Evolutionary conservation across 2,113 vertebrate species (phyloP).

Genomic region (Alaudala cheleensis): DNA sequence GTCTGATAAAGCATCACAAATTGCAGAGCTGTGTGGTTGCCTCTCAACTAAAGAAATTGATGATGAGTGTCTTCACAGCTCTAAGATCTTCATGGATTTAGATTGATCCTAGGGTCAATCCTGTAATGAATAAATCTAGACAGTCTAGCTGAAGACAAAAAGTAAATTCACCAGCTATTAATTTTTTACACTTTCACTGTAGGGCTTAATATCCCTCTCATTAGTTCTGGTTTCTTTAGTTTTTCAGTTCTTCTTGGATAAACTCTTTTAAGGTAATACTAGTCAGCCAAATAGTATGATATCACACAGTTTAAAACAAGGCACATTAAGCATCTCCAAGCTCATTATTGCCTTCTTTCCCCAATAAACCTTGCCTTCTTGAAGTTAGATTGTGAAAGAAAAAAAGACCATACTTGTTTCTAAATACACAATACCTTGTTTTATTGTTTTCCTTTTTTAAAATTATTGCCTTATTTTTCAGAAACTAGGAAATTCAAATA

Average conservation of each 20-base stretch:
- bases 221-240: background rate
- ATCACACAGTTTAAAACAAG: background rate
- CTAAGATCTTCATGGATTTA: background rate
- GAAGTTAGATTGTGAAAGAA: background rate
- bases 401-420: background rate
- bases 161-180: background rate
- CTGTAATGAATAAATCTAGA: background rate
- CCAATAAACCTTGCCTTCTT: background rate
- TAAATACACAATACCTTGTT: background rate
- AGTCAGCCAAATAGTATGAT: background rate
- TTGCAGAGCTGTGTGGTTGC: background rate
- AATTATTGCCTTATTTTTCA: background rate
- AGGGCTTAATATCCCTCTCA: background rate
- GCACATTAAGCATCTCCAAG: background rate
- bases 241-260: background rate
- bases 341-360: background rate
- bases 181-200: background rate
- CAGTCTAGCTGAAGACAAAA: background rate
- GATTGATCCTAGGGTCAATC: background rate
- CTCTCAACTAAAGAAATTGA: background rate
- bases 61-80: background rate
- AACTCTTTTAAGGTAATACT: background rate
- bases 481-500: background rate
- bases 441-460: background rate
- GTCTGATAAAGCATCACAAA: background rate